phyloP scores from a whole-genome alignment of 2,888 invertebrate genomes.

The Platycnemis pennipes region DNA sequence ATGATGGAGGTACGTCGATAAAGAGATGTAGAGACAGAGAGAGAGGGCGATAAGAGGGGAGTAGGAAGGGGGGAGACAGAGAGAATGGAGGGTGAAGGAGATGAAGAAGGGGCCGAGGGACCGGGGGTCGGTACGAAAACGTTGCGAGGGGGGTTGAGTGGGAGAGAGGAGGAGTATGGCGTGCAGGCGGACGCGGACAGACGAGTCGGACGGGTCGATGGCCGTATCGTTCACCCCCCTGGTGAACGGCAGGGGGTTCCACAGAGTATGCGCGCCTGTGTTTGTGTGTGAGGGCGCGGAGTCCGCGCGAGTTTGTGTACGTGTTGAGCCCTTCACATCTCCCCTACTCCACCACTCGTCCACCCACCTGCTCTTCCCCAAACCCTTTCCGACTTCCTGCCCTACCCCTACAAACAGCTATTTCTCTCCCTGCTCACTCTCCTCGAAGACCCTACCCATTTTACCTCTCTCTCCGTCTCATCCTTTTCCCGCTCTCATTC shows the following conservation, averaged over 20 bases:
- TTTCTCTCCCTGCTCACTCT: too few species aligned
- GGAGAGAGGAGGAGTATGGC: background rate
- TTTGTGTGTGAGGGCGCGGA: background rate
- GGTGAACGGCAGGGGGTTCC: background rate
- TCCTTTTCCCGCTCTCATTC: too few species aligned
- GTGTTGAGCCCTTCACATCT: background rate
- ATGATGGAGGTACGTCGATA: background rate
- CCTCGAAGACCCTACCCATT: too few species aligned
- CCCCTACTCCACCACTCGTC: background rate
- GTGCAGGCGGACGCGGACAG: background rate
- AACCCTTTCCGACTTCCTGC: background rate
- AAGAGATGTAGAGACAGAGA: background rate
- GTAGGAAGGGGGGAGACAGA: background rate
- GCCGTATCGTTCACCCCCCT: slow-evolving; percentile 49
- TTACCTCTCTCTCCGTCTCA: too few species aligned
- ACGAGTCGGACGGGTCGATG: slow-evolving; percentile 52
- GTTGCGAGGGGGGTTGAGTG: background rate
- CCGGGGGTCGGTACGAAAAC: background rate
- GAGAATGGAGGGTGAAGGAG: too few species aligned
- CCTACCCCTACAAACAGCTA: background rate
- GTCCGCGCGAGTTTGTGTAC: background rate
- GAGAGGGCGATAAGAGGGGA: background rate
- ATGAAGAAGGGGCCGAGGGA: background rate
- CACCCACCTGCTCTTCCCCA: background rate
- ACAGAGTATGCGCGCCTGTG: background rate